Evolutionary conservation across 1,140 invertebrate genomes (phyloP), one percentile per base, ranked within the genome.

Genomic region (Pseudobourletiella spinata): DNA sequence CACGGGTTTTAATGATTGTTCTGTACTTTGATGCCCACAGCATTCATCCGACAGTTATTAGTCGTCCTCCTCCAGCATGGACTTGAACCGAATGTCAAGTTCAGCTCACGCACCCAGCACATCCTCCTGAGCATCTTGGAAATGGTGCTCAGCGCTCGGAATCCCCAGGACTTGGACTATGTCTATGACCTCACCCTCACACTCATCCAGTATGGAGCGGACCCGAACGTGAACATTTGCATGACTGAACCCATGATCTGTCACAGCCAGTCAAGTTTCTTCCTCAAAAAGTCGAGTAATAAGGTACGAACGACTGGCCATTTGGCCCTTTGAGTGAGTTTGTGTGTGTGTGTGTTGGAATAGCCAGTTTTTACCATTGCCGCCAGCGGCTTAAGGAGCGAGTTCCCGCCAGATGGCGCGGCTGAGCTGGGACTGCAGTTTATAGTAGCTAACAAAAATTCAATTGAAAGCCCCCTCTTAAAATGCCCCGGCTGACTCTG

Each of bases 111-210:
- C 39, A 81, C 78, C 2, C 83, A 84, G 68, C 84, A 86, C 69
- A 85, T 86, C 66, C 75, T 87, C 18, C 79, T 85, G 63, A 81
- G 68, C 74, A 57, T 78, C 3, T 72, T 86, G 75, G 84, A 86
- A 71, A 84, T 86, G 82, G 83, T 86, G 35, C 79, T 82, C 66
- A 83, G 83, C 73, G 82, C 85, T 14, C 46, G 63, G 39, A 79
- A 78, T 35, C 81, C 83, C 46, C 73, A 74, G 32, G 85, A 87
- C 66, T 78, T 87, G 67, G 76, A 82, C 61, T 83, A 84, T 72
- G 80, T 87, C 30, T 83, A 86, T 71, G 82, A 85, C 71, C 74
- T 87, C 26, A 83, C 81, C 3, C 71, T 83, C 39, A 84, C 83
- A 11, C 50, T 65, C 18, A 61, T 68, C 29, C 71, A 74, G 57